These are phyloP conservation scores for Salminus brasiliensis DNA, from an alignment of 2,113 vertebrate species.

Conservation along the genomic window DNA sequence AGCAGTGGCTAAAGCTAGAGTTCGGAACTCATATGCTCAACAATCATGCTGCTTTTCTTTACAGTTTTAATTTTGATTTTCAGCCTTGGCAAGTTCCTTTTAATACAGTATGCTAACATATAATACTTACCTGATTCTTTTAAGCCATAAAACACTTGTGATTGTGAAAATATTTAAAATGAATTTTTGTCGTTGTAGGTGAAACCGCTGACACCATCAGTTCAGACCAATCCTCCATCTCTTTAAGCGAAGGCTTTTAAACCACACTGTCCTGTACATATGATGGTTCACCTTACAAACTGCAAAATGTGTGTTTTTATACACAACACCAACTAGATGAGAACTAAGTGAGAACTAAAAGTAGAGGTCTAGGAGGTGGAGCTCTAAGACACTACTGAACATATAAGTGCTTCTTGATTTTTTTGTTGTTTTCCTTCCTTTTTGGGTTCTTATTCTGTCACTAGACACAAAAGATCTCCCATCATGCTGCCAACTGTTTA, in stretches of 20 bases:
- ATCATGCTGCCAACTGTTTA: too few species aligned
- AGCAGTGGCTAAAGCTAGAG: background rate
- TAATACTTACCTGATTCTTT: background rate
- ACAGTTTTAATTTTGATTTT: background rate
- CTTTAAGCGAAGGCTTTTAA: background rate
- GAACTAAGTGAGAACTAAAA: too few species aligned
- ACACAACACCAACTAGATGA: too few species aligned
- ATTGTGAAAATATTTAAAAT: background rate
- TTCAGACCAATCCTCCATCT: background rate
- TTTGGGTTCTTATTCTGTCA: too few species aligned
- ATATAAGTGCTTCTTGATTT: too few species aligned
- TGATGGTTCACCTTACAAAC: conserved; percentile 21
- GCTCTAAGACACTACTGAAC: too few species aligned
- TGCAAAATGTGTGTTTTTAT: too few species aligned
- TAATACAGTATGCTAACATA: background rate
- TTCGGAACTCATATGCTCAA: background rate
- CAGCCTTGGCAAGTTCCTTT: background rate
- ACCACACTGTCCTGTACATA: conserved; percentile 16
- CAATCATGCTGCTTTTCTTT: background rate
- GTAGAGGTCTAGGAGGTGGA: too few species aligned
- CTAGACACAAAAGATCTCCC: too few species aligned
- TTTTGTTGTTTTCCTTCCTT: too few species aligned
- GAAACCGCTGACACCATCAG: background rate
- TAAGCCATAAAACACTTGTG: background rate
- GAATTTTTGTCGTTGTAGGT: background rate